These are phyloP conservation scores for Hyaena hyaena DNA, from an alignment of 2,113 vertebrate genomes.

Conservation along the genomic window DNA sequence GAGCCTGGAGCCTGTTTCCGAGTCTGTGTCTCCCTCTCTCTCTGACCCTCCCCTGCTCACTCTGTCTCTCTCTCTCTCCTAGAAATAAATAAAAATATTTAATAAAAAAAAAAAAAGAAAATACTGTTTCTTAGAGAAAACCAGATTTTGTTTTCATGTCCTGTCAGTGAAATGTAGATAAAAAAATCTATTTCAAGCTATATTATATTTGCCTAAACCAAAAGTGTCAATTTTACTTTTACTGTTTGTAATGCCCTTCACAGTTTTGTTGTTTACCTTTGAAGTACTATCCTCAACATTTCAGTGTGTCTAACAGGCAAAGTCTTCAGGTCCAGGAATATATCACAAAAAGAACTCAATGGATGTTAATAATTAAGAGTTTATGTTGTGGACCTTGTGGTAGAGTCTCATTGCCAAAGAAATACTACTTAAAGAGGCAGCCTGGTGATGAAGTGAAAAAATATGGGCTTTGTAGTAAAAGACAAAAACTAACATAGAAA, in stretches of 20 bases:
- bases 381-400: not conserved
- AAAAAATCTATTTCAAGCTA: not conserved
- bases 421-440: not conserved
- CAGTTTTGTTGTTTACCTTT: not conserved
- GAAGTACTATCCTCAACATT: not conserved
- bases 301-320: not conserved
- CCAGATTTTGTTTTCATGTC: not conserved
- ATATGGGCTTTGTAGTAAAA: not conserved
- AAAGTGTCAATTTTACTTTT: not conserved
- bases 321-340: not conserved
- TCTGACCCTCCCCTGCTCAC: no score
- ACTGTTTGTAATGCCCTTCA: not conserved
- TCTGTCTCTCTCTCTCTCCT: no score
- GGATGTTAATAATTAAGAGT: not conserved
- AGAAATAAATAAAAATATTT: no score
- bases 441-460: not conserved
- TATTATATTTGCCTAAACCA: not conserved
- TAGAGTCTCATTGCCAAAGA: conserved; percentile 31
- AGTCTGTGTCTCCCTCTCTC: no score
- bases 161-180: not conserved
- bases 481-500: not conserved
- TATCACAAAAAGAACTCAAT: not conserved
- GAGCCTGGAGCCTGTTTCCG: no score
- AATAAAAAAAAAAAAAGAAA: not conserved
- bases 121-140: conserved; percentile 12